phyloP scores from a whole-genome alignment of 2,888 invertebrate species.

The Stenoptilia bipunctidactyla region DNA sequence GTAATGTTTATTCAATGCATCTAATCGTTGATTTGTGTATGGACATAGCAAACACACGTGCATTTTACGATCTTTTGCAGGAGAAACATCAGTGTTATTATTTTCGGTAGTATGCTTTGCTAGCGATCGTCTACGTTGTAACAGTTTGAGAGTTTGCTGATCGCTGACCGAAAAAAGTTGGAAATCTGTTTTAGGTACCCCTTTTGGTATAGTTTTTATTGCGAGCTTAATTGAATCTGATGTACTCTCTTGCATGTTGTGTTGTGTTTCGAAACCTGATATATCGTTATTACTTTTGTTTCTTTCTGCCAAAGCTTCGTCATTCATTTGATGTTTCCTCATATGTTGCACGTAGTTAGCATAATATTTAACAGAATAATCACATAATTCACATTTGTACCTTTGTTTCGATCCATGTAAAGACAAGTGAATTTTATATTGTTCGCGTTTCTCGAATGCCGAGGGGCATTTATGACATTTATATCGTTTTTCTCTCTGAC shows the following conservation, averaged over 20 bases:
- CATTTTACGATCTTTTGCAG: constrained; percentile 71
- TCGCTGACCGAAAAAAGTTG: constrained; percentile 73
- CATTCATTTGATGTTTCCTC: constrained; percentile 82
- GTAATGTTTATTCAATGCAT: constrained; percentile 81
- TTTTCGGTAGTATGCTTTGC: constrained; percentile 42
- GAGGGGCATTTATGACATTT: constrained; percentile 90
- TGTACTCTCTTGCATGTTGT: constrained; percentile 32
- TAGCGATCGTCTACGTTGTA: constrained; percentile 65
- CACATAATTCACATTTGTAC: constrained; percentile 86
- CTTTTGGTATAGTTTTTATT: constrained; percentile 59
- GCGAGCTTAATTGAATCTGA: constrained; percentile 50
- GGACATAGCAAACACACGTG: constrained; percentile 85
- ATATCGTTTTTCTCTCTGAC: constrained; percentile 81
- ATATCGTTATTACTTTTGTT: constrained; percentile 37
- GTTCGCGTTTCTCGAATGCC: constrained; percentile 87
- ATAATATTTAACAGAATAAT: constrained; percentile 89
- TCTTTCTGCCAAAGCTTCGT: constrained; percentile 74
- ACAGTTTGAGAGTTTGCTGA: constrained; percentile 72
- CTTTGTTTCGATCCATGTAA: constrained; percentile 87
- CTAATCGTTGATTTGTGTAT: constrained; percentile 79
- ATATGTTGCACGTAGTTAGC: constrained; percentile 87
- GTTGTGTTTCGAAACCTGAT: constrained; percentile 29
- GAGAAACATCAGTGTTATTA: constrained; percentile 41
- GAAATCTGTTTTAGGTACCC: constrained; percentile 50
- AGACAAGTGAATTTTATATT: constrained; percentile 85